Conservation (phyloP, 2,113 vertebrate species). For the Nothobranchius furzeri region DNA sequence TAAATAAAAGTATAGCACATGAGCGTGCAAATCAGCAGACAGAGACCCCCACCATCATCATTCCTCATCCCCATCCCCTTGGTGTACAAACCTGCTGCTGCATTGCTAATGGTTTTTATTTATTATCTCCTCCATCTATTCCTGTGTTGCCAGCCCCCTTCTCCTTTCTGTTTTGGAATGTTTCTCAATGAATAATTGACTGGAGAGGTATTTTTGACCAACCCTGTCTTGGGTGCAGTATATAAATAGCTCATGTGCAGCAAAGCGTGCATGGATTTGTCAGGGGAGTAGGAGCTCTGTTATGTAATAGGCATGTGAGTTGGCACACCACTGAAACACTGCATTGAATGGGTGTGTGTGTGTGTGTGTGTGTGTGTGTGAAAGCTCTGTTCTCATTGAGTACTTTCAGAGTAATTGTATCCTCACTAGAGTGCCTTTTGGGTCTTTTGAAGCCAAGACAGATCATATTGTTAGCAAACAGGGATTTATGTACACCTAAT, state of each 20-base stretch:
- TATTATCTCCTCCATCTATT: constrained; percentile 55
- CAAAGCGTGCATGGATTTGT: constrained; percentile 74
- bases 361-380: constrained; percentile 49
- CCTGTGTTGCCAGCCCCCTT: constrained; percentile 38
- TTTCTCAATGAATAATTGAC: constrained; percentile 79
- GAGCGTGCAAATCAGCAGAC: constrained; percentile 37
- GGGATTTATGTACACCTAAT: too few species aligned
- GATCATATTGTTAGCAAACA: constrained; percentile 15
- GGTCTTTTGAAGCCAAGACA: constrained; percentile 52
- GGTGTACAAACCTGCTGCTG: constrained; percentile 42
- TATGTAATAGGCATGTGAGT: constrained; percentile 82
- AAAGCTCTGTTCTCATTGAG: constrained; percentile 65
- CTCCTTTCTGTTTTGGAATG: constrained; percentile 60
- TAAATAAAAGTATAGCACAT: constrained; percentile 65
- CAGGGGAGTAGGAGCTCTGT: constrained; percentile 71
- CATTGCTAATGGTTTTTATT: constrained; percentile 46
- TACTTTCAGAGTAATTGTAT: constrained; percentile 59
- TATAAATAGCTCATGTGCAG: constrained; percentile 81
- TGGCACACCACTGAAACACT: constrained; percentile 67
- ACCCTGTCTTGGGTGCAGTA: constrained; percentile 61
- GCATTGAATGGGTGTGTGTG: constrained; percentile 67
- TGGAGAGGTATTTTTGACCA: constrained; percentile 67
- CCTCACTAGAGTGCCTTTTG: constrained; percentile 47
- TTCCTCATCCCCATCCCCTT: neutral
- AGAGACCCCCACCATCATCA: neutral